These are phyloP conservation scores for Pteronotus mesoamericanus DNA, from an alignment of 2,797 vertebrate species.

Conservation along the genomic window DNA sequence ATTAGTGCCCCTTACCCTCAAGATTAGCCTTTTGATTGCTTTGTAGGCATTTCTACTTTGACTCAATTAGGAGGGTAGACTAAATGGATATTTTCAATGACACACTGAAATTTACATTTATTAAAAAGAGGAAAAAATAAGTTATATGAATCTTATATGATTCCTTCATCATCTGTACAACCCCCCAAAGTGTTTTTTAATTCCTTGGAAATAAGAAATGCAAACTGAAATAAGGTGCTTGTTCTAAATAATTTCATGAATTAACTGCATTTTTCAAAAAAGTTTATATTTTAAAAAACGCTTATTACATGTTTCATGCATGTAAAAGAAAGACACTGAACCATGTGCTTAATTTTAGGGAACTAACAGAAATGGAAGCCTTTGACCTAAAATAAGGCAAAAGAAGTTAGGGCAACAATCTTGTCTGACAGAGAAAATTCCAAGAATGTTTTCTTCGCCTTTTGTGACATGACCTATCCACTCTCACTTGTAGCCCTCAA, in stretches of 20 bases:
- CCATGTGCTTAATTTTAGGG: neutral
- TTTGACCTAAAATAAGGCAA: neutral
- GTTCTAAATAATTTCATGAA: neutral
- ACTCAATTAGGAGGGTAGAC: neutral
- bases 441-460: too few relatives aligned
- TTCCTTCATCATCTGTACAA: neutral
- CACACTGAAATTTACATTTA: neutral
- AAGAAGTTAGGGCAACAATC: rapidly evolving
- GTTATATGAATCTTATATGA: neutral
- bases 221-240: neutral
- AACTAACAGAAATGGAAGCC: neutral
- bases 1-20: rapidly evolving
- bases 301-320: neutral
- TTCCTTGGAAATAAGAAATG: neutral
- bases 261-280: neutral
- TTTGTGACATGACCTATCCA: rapidly evolving
- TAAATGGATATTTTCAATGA: neutral
- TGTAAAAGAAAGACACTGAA: neutral
- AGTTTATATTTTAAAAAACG: neutral
- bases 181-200: neutral
- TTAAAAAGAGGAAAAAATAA: neutral
- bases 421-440: neutral
- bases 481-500: neutral
- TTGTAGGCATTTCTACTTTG: neutral
- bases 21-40: neutral